Base-by-base conservation (phyloP, 1,140 invertebrate species). In the Phymorhynchus buccinoides region DNA sequence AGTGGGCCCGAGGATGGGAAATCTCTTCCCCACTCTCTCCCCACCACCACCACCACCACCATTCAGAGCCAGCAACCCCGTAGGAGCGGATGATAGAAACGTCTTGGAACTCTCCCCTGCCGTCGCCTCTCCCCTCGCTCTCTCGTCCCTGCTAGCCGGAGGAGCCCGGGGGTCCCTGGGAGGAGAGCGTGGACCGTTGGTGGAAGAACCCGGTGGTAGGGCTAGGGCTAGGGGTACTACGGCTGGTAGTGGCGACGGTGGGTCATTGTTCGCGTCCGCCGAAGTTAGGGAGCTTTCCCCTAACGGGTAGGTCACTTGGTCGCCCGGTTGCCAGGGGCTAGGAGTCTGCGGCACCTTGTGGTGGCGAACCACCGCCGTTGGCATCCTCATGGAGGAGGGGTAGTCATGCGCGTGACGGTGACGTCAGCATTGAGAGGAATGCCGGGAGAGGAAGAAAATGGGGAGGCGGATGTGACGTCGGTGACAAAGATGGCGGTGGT, bases 321-420 rank as follows among this genome's bases (percentile, higher is more conserved):
- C 12, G 37, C 81, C 81, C 1, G 62, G 81, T 56, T 44, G 71
- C 81, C 81, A 83, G 27, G 81, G 79, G 52, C 27, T 27, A 42
- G 52, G 16, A n/a, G n/a, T n/a, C n/a, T n/a, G n/a, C n/a, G n/a
- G 56, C 12, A 1, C 1, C 56, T 62, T 62, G 30, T 32, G 42
- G 41, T 80, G 66, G 27, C 81, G 81, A 6, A 71, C 62, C 35
- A 68, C 81, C 12, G 81, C 66, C 32, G 81, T 83, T 83, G 81
- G 81, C 81, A 83, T 83, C 81, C 32, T 83, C 81, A 83, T 83
- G 18, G 81, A 83, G 4, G 73, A 39, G 9, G 41, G 27, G 27
- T 68, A 4, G 66, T 68, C 66, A 68, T 27, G n/a, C 32, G 32
- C 27, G 42, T 79, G n/a, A 16, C 7, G 77, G 27, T 79, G 41